Evolutionary conservation across 2,888 invertebrate species (phyloP), one percentile per base, ranked within the genome.

Genomic region (Doris montereyensis): DNA sequence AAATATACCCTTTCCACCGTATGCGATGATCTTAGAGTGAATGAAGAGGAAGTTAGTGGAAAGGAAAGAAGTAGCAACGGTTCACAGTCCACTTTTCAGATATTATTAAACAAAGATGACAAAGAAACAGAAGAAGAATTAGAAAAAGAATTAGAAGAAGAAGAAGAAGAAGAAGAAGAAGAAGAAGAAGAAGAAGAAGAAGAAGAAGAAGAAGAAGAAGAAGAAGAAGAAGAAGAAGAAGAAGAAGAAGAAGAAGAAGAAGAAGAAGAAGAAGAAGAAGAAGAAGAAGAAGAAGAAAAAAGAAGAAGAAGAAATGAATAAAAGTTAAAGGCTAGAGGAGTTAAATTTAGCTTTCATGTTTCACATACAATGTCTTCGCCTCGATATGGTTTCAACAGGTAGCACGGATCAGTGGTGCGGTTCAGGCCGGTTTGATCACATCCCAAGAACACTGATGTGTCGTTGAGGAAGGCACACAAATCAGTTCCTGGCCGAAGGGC

Each of bases 401-500:
- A 90, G 70, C 91, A 91, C 0, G 89, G 86, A 77, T 90, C 87
- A 65, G 84, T 82, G 13, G 85, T 81, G 8, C 75, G 60, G 32
- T 81, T 86, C 21, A 62, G 72, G 21, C 83, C 82, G 1, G 70
- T 73, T 5, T 75, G 72, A 0, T 71, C 62, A 34, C 81, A 81
- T 26, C 76, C 75, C 0, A 57, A 34, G 32, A 79, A 58, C 1
- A 68, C 57, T 5, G 79, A 72, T 0, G 83, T 83, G 28, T 78
- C 76, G 72, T 85, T 86, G 21, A 73, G 76, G 57, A 78, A 83
- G 1, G 86, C 84, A 78, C 87, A 86, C 2, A 84, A 80, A 77
- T 89, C 88, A 2, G 82, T 85, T 0, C 88, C 88, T 0, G 98
- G 98, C 1, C 99, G 94, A 70, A 97, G 92, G 1, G 96, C 96